A percentile compares a stretch with the other conserved stretches of the same genome.
These are phyloP conservation scores for Poecilia wingei DNA, from an alignment of 2,797 vertebrate species.

Conservation along the genomic window DNA sequence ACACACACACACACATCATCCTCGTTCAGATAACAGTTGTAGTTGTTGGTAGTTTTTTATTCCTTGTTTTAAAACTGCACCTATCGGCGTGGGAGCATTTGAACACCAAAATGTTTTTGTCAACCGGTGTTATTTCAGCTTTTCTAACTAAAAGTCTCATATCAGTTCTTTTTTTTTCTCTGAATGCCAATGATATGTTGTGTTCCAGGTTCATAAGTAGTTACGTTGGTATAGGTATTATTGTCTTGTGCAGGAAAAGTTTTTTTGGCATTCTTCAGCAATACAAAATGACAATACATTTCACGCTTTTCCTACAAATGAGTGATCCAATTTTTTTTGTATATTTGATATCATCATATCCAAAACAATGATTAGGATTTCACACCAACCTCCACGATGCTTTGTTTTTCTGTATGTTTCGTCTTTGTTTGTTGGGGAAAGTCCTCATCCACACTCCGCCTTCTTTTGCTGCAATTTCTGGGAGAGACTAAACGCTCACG, in stretches of 20 bases:
- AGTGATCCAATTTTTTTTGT: neutral
- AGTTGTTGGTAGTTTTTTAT: neutral
- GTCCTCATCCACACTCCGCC: neutral
- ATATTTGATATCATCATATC: neutral
- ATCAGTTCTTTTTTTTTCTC: neutral
- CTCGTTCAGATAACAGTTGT: neutral
- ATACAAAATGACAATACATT: neutral
- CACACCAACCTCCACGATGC: neutral
- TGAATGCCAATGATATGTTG: neutral
- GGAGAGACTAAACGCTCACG: neutral
- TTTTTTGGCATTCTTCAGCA: neutral
- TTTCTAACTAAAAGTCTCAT: neutral
- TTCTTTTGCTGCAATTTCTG: neutral
- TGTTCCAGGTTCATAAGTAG: constrained; percentile 6
- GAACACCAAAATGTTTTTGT: neutral
- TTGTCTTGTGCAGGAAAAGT: constrained; percentile 1
- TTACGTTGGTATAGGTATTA: neutral
- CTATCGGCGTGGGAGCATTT: neutral
- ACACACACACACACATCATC: neutral
- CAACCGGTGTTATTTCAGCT: neutral
- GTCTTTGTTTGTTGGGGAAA: neutral
- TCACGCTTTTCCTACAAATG: neutral
- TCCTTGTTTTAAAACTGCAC: constrained; percentile 7
- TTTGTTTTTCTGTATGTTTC: neutral
- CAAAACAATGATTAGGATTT: neutral